Percentiles rank a stretch among this genome's conserved stretches.
phyloP scores from a whole-genome alignment of 2,113 vertebrate species.

The Rhadina sibilatrix region DNA sequence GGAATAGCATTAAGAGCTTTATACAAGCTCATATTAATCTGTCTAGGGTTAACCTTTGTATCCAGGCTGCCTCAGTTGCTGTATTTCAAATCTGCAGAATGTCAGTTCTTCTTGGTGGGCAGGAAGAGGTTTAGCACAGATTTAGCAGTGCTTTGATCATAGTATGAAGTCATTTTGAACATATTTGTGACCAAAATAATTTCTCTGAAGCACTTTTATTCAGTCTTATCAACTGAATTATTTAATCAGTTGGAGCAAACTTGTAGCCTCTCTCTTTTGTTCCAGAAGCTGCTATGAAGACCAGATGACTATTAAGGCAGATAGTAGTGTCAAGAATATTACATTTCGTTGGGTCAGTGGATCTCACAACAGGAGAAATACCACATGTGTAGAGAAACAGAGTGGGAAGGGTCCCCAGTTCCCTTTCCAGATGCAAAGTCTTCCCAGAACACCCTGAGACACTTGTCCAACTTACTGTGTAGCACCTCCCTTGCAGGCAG shows the following conservation, averaged over 20 bases:
- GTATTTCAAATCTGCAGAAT: conserved; percentile 10
- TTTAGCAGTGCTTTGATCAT: conserved; percentile 8
- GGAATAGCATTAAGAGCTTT: conserved; percentile 58
- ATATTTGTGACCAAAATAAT: neutral
- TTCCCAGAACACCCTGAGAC: neutral
- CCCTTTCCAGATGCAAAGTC: neutral
- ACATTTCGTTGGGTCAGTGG: neutral
- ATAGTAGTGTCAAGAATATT: neutral
- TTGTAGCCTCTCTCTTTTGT: neutral
- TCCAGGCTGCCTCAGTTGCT: conserved; percentile 33
- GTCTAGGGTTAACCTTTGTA: conserved; percentile 35
- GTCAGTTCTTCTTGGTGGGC: conserved; percentile 17
- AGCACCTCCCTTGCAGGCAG: neutral
- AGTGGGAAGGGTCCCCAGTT: neutral
- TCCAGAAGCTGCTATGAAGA: neutral
- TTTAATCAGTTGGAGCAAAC: neutral
- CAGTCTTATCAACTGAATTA: neutral
- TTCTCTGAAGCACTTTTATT: neutral
- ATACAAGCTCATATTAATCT: conserved; percentile 48
- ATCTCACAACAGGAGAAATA: neutral
- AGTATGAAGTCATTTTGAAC: neutral
- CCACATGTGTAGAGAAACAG: neutral
- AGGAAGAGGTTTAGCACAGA: conserved; percentile 18
- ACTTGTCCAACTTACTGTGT: neutral
- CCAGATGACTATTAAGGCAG: neutral